Evolutionary conservation across 2,888 invertebrate genomes (phyloP), one percentile per base, ranked within the genome.

Genomic region (Loripinus fragilis): DNA sequence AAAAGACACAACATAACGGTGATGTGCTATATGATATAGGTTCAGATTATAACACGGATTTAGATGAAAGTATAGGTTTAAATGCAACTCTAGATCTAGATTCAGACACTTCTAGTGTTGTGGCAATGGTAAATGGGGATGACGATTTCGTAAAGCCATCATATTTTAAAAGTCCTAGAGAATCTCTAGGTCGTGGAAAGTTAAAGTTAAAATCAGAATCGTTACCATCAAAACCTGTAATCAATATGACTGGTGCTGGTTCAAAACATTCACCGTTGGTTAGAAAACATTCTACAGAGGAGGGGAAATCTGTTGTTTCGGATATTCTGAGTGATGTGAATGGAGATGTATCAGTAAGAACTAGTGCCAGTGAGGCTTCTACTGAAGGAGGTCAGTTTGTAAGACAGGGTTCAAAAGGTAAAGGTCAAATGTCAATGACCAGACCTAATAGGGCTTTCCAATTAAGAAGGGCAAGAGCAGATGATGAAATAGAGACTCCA

Each of bases 371-470:
- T 83, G 77, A 79, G 12, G 50, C 64, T 33, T 52, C 67, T 1
- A 95, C 95, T 45, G 95, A 95, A 79, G 94, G 94, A 41, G 86
- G 75, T 85, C 78, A 94, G 94, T 83, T 88, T 78, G 70, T 80
- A 70, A 82, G 87, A 55, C 87, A 89, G 45, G 88, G 89, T n/a
- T 89, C 91, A 55, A 90, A 89, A 67, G 91, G 91, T 28, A 91
- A 90, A 81, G 91, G 92, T 3, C 83, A 85, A 66, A 92, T 92
- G 71, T 82, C 88, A 35, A 93, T 91, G 89, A 91, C 93, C 8
- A 94, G 92, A 80, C 90, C 93, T 60, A 97, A 97, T 92, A 95
- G 97, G 85, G 96, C 96, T n/a, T 94, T 93, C 86, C 94, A 96
- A 91, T 94, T 96, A 94, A 94, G 97, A 87, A 87, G 96, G 93